Percentiles rank a stretch among this genome's conserved stretches.
Conservation (phyloP, 2,113 vertebrate genomes). For the Peromyscus leucopus region DNA sequence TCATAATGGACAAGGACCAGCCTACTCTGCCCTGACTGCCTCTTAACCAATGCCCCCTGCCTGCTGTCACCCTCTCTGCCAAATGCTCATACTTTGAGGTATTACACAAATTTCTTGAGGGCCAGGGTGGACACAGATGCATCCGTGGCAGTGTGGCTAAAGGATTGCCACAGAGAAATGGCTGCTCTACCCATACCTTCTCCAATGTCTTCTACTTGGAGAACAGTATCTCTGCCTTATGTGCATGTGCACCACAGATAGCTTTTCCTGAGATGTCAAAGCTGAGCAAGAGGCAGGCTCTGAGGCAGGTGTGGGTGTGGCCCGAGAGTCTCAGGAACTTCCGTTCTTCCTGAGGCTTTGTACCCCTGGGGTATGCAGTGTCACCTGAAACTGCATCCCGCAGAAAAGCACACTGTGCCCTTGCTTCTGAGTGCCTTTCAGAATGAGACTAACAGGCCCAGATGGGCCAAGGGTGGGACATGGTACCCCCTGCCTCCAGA, state of each 20-base stretch:
- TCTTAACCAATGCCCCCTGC: too few species aligned
- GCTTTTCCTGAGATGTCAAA: neutral
- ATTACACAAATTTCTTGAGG: neutral
- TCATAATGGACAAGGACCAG: neutral
- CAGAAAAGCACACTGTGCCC: neutral
- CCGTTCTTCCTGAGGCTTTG: neutral
- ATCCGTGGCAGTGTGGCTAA: neutral
- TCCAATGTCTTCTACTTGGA: neutral
- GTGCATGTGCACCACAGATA: too few species aligned
- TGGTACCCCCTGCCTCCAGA: accelerated
- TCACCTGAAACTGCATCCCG: neutral
- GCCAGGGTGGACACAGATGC: too few species aligned
- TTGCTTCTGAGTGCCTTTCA: neutral
- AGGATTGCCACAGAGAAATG: too few species aligned
- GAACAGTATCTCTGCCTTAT: neutral
- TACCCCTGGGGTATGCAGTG: too few species aligned
- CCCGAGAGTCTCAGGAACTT: too few species aligned
- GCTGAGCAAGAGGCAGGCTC: neutral
- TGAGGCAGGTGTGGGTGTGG: neutral
- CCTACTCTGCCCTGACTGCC: neutral
- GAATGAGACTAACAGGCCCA: neutral
- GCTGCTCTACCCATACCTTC: neutral
- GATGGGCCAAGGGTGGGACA: too few species aligned
- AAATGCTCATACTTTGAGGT: neutral
- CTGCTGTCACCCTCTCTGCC: neutral